Base-by-base conservation (phyloP, 2,888 invertebrate genomes). In the Syritta pipiens region DNA sequence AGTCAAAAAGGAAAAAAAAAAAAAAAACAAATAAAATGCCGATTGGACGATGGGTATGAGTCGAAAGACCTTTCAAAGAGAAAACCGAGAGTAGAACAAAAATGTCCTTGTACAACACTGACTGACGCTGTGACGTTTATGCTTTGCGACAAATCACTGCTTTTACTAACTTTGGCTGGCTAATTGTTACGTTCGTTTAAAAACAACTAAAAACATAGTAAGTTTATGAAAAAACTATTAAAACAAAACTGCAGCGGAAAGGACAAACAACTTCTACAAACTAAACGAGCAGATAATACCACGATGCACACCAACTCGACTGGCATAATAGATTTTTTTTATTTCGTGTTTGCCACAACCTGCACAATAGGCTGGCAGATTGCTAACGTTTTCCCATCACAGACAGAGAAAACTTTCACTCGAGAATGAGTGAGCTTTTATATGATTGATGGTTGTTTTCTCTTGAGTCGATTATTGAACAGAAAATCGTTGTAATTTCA, bases 71-170 rank as follows among this genome's bases (percentile, higher is more conserved):
- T 55, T 67, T 37, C 17, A 49, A 19, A 19, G 26, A 10, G 10
- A 20, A 62, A 68, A 26, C n/a, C 4, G 17, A 40, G 24, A 51
- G 6, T 35, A 57, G 10, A 44, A 42, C 22, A 49, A 20, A 40
- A 59, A 57, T 57, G 69, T 69, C 76, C 69, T 76, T 76, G 68
- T 40, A 49, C 60, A 20, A 9, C 32, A 62, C 60, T 60, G 60
- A 53, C 19, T n/a, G n/a, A n/a, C n/a, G n/a, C n/a, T n/a, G 46
- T 48, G 17, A 6, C 12, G 0, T 48, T 48, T 26, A 2, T 9
- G 9, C 14, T 40, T 19, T 28, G 9, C 20, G 9, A 37, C 6
- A 59, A 28, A 40, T 14, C 24, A 20, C 9, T 10, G 49, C 5
- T 40, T 32, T 68, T 42, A 35, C 42, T 26, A 17, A n/a, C 28